Evolutionary conservation across 1,140 invertebrate genomes (phyloP).

Genomic region (Paracyclopina nana): DNA sequence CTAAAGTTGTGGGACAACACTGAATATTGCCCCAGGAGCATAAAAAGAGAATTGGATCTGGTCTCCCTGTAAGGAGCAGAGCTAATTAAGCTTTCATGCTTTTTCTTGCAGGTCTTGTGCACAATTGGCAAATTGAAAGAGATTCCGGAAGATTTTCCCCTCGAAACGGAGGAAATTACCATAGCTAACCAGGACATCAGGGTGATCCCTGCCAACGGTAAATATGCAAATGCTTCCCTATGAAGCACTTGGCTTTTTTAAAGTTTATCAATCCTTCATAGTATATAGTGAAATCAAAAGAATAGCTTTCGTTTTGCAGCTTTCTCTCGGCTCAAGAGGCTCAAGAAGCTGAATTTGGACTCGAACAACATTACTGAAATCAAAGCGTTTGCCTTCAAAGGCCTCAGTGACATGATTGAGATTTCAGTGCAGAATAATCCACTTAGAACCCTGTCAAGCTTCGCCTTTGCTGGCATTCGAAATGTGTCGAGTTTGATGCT

Average conservation of each 20-base stretch:
- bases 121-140: not conserved
- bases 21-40: too few species aligned
- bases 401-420: conserved; percentile 12
- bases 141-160: conserved; percentile 9
- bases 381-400: conserved; percentile 5
- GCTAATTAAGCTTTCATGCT: too few species aligned
- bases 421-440: conserved; percentile 11
- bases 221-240: not conserved
- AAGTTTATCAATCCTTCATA: not conserved
- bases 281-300: not conserved
- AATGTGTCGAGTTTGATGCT: conserved; percentile 1
- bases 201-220: conserved; percentile 5
- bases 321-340: conserved; percentile 2
- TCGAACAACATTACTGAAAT: conserved; percentile 12
- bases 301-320: not conserved
- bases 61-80: too few species aligned
- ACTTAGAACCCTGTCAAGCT: not conserved
- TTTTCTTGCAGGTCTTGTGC: conserved; percentile 5
- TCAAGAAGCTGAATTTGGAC: conserved; percentile 8
- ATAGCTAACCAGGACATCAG: conserved; percentile 9
- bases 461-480: conserved; percentile 4
- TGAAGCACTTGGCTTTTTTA: not conserved
- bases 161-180: conserved; percentile 8
- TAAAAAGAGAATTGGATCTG: too few species aligned
- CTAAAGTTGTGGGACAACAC: too few species aligned